Evolutionary conservation across 1,140 invertebrate genomes (phyloP), one percentile per base, ranked within the genome.

Genomic region (Dendroctonus ponderosae): DNA sequence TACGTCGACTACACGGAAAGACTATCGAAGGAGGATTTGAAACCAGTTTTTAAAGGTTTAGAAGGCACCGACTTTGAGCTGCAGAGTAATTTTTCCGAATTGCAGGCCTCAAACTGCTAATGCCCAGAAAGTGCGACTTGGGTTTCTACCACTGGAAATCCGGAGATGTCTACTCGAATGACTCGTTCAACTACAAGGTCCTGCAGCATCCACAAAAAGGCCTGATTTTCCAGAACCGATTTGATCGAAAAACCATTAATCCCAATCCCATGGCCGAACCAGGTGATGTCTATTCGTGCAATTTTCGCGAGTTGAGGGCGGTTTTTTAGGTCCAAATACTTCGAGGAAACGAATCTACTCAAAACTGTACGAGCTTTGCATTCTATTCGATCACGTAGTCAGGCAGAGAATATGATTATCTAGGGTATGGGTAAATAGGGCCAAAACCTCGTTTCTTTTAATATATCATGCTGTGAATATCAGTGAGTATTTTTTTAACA

Each of bases 1-100:
- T 92, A 91, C 71, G 88, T 93, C 5, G 91, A 93, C 76, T 92
- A 86, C 74, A 84, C 82, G 0, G 83, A 90, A 68, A 82, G 89
- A 49, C 79, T 93, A 9, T 80, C 83, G 51, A 82, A 80, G 7
- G 89, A 92, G 76, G 85, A 91, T 75, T 92, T 89, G 87, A 79
- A 79, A 39, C 82, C 84, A 2, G 90, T 91, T 79, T 92, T 92
- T 78, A 78, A 78, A 68, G 82, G 76, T 61, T 7, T 49, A 11
- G 26, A 5, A 57, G 39, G 15, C 9, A 52, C 9, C 50, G 2
- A 15, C 11, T n/a, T 57, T 57, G 15, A 15, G 26, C 7, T 44
- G 37, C 42, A 15, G 7, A 43, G 12, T 52, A 7, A 3, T 5
- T 56, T 41, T 56, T 58, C 15, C 6, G 7, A 43, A 43, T 69